Evolutionary conservation across 2,113 vertebrate genomes (phyloP).

Genomic region (Pedetes capensis): DNA sequence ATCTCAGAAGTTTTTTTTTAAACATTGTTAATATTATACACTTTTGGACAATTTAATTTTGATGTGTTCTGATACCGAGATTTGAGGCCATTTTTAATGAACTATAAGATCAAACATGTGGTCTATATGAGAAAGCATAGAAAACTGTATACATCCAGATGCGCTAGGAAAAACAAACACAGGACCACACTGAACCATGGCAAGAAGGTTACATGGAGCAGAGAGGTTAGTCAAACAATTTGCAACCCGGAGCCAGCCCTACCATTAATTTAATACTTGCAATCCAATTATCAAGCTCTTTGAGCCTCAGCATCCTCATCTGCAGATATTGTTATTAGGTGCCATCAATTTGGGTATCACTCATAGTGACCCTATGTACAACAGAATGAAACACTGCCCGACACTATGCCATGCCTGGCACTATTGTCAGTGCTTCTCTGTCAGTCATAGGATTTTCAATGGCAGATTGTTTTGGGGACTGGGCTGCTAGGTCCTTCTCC

Average conservation of each 20-base stretch:
- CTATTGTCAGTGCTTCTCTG: too few relatives aligned
- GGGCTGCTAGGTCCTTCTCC: too few relatives aligned
- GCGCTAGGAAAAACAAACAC: background rate
- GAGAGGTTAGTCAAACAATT: background rate
- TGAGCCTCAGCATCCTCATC: background rate
- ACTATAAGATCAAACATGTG: background rate
- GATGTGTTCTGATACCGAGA: background rate
- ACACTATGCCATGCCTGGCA: too few relatives aligned
- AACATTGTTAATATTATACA: too few relatives aligned
- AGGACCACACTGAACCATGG: rapidly evolving
- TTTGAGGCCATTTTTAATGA: background rate
- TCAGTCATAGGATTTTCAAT: too few relatives aligned
- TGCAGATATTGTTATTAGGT: too few relatives aligned
- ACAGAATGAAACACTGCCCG: too few relatives aligned
- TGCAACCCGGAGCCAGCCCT: too few relatives aligned
- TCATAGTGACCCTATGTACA: too few relatives aligned
- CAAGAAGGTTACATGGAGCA: rapidly evolving
- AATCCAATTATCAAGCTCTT: background rate
- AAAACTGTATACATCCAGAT: rapidly evolving
- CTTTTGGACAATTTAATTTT: background rate
- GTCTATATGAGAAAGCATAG: background rate
- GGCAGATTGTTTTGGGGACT: too few relatives aligned
- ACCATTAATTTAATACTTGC: background rate
- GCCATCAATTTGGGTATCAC: too few relatives aligned
- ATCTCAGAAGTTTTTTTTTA: background rate